These are phyloP conservation scores for Agrenia bidenticulata DNA, from an alignment of 2,888 invertebrate species.

Conservation along the genomic window DNA sequence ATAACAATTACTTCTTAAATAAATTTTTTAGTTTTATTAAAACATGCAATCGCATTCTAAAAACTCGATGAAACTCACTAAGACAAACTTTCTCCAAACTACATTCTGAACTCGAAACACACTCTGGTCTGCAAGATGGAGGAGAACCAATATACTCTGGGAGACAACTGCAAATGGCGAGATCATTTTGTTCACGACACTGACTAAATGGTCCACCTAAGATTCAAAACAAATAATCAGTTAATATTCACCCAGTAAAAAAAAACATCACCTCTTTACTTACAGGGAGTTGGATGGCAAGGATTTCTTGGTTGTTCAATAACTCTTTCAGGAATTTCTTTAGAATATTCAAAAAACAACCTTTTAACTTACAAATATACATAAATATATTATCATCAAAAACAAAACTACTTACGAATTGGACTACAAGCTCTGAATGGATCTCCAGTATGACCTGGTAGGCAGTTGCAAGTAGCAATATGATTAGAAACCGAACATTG, in stretches of 20 bases:
- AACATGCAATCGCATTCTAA: background rate
- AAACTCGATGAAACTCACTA: background rate
- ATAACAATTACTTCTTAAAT: too few species aligned
- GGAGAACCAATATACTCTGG: conserved; percentile 60
- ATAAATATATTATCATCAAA: too few species aligned
- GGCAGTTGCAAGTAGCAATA: conserved; percentile 68
- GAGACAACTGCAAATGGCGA: conserved; percentile 61
- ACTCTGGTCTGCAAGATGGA: conserved; percentile 65
- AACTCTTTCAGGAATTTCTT: too few species aligned
- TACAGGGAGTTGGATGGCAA: conserved; percentile 73
- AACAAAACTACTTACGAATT: conserved; percentile 52
- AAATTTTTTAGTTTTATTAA: too few species aligned
- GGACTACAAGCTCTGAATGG: conserved; percentile 72
- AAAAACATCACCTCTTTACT: conserved; percentile 20
- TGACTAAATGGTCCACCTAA: conserved; percentile 65
- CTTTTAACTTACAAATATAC: too few species aligned
- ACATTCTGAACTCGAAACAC: conserved; percentile 49
- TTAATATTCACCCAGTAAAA: too few species aligned
- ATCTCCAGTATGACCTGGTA: conserved; percentile 73
- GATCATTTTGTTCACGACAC: conserved; percentile 65
- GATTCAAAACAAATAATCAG: too few species aligned
- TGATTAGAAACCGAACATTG: conserved; percentile 69
- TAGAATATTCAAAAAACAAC: too few species aligned
- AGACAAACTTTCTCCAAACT: conserved; percentile 45
- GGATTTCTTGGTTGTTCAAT: conserved; percentile 58